Evolutionary conservation across 1,140 invertebrate genomes (phyloP), one percentile per base, ranked within the genome.

Genomic region (Cecropterus lyciades): DNA sequence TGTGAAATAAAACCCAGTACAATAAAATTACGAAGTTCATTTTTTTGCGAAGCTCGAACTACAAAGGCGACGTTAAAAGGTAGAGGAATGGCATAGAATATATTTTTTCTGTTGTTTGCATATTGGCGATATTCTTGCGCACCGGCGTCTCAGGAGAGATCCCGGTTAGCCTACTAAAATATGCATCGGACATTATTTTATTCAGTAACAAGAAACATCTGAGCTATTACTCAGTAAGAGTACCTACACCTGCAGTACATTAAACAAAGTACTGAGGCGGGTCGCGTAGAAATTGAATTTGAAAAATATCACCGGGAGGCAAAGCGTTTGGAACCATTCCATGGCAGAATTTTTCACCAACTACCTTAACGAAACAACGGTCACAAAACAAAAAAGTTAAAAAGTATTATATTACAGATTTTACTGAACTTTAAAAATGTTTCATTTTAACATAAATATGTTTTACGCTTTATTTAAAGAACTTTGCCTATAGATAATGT

Each of bases 211-310:
- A 72, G 59, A 55, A 67, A 72, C 17, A 70, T 62, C 70, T 40
- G 17, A 73, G 69, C 69, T 75, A 79, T 79, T 77, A 74, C 71
- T 75, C 69, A 74, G 55, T 51, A 55, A 59, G 40, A 63, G 60
- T 64, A 69, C 49, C 72, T 79, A 79, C 66, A 81, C 75, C 79
- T 78, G 72, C 62, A 79, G 65, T 76, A 78, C 77, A 83, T 84
- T 82, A 84, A 77, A 77, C 74, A 80, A 80, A 86, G 73, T 77
- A 78, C 68, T 67, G 49, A 65, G 72, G 70, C 75, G 72, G 52
- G 74, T 70, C 74, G 74, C 55, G 65, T 40, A 70, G 71, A 80
- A 83, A 86, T 80, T 79, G 70, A 80, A 84, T 84, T 84, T 75
- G 77, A 80, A 84, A 74, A 81, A 82, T 76, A 75, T 79, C 72